Base-by-base conservation (phyloP, 2,797 vertebrate species). In the Danio jaintianensis region DNA sequence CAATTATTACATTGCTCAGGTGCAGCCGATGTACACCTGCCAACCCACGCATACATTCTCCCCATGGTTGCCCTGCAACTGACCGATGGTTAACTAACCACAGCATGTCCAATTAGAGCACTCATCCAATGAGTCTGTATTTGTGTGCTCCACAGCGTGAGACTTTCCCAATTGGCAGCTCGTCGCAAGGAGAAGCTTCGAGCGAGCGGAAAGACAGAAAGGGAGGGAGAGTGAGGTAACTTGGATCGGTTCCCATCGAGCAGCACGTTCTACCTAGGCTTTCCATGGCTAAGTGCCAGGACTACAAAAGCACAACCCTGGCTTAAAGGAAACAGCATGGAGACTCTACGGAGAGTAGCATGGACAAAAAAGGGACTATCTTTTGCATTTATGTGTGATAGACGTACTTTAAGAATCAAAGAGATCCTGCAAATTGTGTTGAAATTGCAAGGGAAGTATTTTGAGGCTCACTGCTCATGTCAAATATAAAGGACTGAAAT, bases 1-100 rank as follows among this genome's bases (percentile, higher is more conserved):
- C 94, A 98, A 98, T 94, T 99, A 99, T 90, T 99, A 98, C 12
- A 93, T 99, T 79, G 97, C 97, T 16, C 97, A 98, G 87, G 95
- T 98, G 85, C 97, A 99, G 90, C 96, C 96, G 0, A 89, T 98
- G 71, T 98, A 97, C 89, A 88, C 94, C 52, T 97, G 95, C 83
- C 90, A 89, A 67, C 89, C 88, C n/a, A 84, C 71, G 0, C 78
- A 67, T 66, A 68, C 52, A 12, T 67, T 74, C 75, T 72, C 74
- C 0, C 70, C 81, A 87, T 99, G 97, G 97, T 91, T 99, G 89
- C 97, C 97, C 89, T 98, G 97, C 91, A 98, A 97, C 93, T 99
- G 95, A 95, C 75, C 38, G 6, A 73, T 29, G 42, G 52, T 29
- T 47, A 40, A 56, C 67, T 22, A 6, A 11, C 20, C 36, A 2